These are phyloP conservation scores for Sialia sialis DNA, from an alignment of 2,113 vertebrate species.

Conservation along the genomic window DNA sequence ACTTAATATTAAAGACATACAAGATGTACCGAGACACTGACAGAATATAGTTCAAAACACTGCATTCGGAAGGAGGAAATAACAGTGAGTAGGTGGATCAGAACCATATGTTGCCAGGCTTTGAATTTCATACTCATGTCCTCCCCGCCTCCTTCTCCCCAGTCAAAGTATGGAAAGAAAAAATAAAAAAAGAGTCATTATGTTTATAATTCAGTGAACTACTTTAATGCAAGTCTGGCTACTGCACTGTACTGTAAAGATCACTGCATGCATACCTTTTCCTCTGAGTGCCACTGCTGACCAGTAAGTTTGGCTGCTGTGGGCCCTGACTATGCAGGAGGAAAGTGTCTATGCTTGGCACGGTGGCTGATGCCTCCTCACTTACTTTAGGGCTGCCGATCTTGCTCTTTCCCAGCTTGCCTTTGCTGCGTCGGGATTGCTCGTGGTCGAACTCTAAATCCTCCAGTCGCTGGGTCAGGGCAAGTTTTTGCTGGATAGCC, in stretches of 20 bases:
- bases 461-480: constrained; percentile 94
- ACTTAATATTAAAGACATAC: constrained; percentile 40
- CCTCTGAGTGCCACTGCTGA: constrained; percentile 79
- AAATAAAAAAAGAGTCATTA: neutral
- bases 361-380: constrained; percentile 75
- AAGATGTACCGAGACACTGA: constrained; percentile 56
- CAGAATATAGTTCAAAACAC: constrained; percentile 49
- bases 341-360: constrained; percentile 80
- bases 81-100: constrained; percentile 40
- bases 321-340: constrained; percentile 77
- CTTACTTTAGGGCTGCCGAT: constrained; percentile 98
- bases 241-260: constrained; percentile 74
- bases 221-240: constrained; percentile 67
- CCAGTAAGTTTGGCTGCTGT: constrained; percentile 75
- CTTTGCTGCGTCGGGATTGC: constrained; percentile 89
- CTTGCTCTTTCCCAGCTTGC: constrained; percentile 90
- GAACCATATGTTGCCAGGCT: constrained; percentile 37
- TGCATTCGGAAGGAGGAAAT: constrained; percentile 20
- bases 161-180: neutral
- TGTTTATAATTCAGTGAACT: constrained; percentile 46
- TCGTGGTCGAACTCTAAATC: constrained; percentile 98
- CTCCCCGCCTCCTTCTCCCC: constrained; percentile 42
- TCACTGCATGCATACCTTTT: constrained; percentile 79
- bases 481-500: constrained; percentile 99
- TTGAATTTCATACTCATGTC: constrained; percentile 24